Evolutionary conservation across 2,888 invertebrate genomes (phyloP), one percentile per base, ranked within the genome.

Genomic region (Lycia hirtaria): DNA sequence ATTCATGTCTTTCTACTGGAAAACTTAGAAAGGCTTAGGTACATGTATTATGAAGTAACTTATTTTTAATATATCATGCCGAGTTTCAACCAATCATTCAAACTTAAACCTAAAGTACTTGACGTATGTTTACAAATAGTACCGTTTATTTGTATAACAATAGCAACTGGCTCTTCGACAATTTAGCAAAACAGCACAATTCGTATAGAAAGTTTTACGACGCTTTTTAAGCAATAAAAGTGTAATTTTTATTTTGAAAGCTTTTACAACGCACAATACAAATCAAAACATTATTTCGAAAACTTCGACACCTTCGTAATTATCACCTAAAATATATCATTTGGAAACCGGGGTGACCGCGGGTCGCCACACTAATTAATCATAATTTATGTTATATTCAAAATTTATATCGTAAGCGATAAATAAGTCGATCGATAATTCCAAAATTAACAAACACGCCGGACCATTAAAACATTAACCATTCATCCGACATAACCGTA

Each of bases 401-500:
- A 41, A 35, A 52, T 52, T 52, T 43, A 43, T 45, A 51, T 28
- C 33, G 6, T 35, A 47, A 41, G 35, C 48, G 24, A 57, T 57
- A 47, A 52, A 57, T 57, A 52, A 48, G 28, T 43, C 47, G 52
- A 52, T 52, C 56, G 51, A 56, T 22, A 37, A 56, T 56, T 56
- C 14, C 19, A 37, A 52, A 43, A 48, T 51, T 38, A 41, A 56
- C 51, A 56, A 56, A 56, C 56, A 51, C 40, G 51, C 45, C 51
- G 56, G 45, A 54, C 54, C 56, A 45, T 59, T 52, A 52, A 38
- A 52, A 45, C 54, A 47, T 38, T 38, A 61, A 45, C 43, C 43
- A 56, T 61, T 54, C 52, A 54, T 48, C 53, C 24, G 35, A 47
- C 44, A 45, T 60, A 56, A 62, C 45, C 51, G 51, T 62, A 56